Evolutionary conservation across 2,113 vertebrate genomes (phyloP).

Genomic region (Pituophis catenifer): DNA sequence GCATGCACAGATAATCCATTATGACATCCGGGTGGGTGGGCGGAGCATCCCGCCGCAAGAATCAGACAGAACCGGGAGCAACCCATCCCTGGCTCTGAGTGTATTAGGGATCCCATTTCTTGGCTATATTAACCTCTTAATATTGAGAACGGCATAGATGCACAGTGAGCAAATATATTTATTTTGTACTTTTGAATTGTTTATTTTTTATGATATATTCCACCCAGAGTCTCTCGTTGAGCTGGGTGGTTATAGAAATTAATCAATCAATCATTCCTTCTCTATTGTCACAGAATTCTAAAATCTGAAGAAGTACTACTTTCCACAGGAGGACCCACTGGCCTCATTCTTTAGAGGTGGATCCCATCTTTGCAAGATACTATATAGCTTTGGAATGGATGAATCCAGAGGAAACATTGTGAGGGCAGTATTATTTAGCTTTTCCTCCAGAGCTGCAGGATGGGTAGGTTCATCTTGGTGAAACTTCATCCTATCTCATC

Average conservation of each 20-base stretch:
- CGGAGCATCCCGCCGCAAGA: no score
- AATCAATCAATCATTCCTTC: not conserved
- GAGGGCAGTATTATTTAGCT: not conserved
- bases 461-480: not conserved
- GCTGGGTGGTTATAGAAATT: not conserved
- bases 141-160: not conserved
- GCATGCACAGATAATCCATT: no score
- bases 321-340: not conserved
- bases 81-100: not conserved
- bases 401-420: not conserved
- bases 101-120: not conserved
- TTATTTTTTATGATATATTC: not conserved
- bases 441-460: not conserved
- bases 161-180: not conserved
- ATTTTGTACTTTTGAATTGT: not conserved
- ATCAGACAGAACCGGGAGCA: no score
- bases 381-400: not conserved
- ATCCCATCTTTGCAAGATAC: not conserved
- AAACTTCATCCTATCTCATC: not conserved
- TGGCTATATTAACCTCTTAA: not conserved
- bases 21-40: no score
- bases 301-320: not conserved
- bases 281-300: not conserved
- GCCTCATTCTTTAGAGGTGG: not conserved
- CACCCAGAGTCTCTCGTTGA: not conserved